Conservation (phyloP, 1,140 invertebrate species). For the Daktulosphaira vitifoliae region DNA sequence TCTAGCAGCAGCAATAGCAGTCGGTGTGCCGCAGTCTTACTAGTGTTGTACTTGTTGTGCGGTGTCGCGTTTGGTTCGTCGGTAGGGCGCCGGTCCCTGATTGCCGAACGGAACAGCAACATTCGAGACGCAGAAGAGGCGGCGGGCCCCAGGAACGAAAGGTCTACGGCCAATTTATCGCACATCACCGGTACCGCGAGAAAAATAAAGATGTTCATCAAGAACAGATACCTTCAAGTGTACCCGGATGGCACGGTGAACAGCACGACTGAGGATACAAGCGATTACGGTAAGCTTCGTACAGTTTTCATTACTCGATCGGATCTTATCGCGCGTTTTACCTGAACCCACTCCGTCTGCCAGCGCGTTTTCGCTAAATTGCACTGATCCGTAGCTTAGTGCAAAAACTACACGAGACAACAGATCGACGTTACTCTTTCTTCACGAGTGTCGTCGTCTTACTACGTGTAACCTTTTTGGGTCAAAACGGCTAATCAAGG, state of each 20-base stretch:
- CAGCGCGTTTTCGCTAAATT: too few species aligned
- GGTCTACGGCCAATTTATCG: constrained; percentile 46
- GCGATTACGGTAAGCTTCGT: constrained; percentile 76
- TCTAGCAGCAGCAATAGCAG: neutral
- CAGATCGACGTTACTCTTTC: too few species aligned
- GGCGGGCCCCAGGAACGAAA: constrained; percentile 28
- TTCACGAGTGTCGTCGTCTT: too few species aligned
- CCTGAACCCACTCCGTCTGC: too few species aligned
- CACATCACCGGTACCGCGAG: constrained; percentile 61
- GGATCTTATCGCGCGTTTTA: too few species aligned
- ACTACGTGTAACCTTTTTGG: too few species aligned
- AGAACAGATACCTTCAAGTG: constrained; percentile 66
- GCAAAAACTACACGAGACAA: too few species aligned
- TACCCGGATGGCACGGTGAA: constrained; percentile 69
- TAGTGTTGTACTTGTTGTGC: constrained; percentile 34
- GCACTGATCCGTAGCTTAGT: too few species aligned
- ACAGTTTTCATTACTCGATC: too few species aligned
- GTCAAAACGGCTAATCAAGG: too few species aligned
- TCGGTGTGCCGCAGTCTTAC: constrained; percentile 15
- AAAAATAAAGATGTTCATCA: constrained; percentile 71
- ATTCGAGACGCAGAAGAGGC: neutral
- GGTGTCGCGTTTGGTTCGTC: constrained; percentile 10
- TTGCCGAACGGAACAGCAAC: neutral
- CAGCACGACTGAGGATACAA: constrained; percentile 61
- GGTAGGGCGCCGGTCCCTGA: neutral